These are phyloP conservation scores for Hycleus phaleratus DNA, from an alignment of 1,140 invertebrate species.

Conservation along the genomic window DNA sequence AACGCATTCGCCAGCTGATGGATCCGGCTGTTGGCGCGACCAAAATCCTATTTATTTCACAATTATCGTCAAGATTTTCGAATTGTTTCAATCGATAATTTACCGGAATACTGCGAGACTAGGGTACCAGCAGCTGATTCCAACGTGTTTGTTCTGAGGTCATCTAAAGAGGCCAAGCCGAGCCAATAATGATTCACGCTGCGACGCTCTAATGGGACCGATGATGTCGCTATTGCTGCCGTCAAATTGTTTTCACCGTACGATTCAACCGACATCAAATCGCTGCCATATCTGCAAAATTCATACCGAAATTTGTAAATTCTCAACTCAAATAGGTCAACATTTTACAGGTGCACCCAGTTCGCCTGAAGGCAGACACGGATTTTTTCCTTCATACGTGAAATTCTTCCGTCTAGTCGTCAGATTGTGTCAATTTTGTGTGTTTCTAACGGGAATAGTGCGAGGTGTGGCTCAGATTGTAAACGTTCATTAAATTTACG, in stretches of 20 bases:
- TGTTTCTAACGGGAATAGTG: too few relatives aligned
- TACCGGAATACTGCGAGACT: conserved; percentile 84
- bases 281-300: conserved; percentile 76
- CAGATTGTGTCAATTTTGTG: background rate
- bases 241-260: conserved; percentile 89
- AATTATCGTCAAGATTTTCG: background rate
- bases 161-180: conserved; percentile 81
- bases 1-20: conserved; percentile 80
- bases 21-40: conserved; percentile 80
- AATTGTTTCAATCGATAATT: conserved; percentile 17
- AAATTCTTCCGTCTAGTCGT: conserved; percentile 1
- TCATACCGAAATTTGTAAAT: too few relatives aligned
- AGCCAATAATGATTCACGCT: conserved; percentile 73
- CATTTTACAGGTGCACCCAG: conserved; percentile 4
- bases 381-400: conserved; percentile 2
- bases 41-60: conserved; percentile 60
- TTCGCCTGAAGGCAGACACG: conserved; percentile 3
- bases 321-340: too few relatives aligned
- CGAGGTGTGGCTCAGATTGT: background rate
- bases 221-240: conserved; percentile 58
- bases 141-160: conserved; percentile 84
- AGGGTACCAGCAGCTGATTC: conserved; percentile 86
- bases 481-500: background rate
- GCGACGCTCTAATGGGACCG: conserved; percentile 48
- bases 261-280: conserved; percentile 80